Evolutionary conservation across 2,888 invertebrate species (phyloP).

Genomic region (Eilema sororculum): DNA sequence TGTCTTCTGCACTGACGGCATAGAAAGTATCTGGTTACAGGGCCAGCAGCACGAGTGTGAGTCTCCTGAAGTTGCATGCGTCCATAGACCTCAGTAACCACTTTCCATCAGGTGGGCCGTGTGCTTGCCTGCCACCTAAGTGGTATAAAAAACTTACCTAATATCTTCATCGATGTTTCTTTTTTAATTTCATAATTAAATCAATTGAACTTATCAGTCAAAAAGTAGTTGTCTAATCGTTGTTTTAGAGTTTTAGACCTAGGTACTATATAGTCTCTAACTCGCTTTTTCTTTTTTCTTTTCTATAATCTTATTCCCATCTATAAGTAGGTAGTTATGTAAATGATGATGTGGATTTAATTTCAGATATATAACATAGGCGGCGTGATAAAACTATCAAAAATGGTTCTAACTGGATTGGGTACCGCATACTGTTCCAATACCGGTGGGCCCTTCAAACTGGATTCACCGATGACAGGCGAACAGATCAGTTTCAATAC

Average conservation of each 20-base stretch:
- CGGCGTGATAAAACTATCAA: background rate
- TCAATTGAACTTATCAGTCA: too few relatives aligned
- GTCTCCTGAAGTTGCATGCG: too few relatives aligned
- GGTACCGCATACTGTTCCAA: background rate
- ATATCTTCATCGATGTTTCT: background rate
- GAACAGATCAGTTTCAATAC: conserved; percentile 1
- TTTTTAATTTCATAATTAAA: too few relatives aligned
- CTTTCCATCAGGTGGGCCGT: too few relatives aligned
- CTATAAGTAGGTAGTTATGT: background rate
- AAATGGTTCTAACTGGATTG: conserved; percentile 7
- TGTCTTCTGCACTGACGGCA: too few relatives aligned
- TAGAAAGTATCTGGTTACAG: too few relatives aligned
- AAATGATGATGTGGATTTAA: background rate
- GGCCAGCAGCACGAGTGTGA: too few relatives aligned
- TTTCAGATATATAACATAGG: background rate
- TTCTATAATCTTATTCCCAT: background rate
- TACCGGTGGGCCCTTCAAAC: conserved; percentile 1
- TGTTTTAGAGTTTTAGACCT: too few relatives aligned
- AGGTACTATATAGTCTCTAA: background rate
- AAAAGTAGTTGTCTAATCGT: too few relatives aligned
- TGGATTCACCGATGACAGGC: background rate
- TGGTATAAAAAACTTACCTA: background rate
- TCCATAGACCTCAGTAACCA: too few relatives aligned
- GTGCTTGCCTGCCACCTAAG: too few relatives aligned
- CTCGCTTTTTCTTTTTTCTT: background rate